Base-by-base conservation (phyloP, 2,797 vertebrate species). In the Gymnothorax javanicus region DNA sequence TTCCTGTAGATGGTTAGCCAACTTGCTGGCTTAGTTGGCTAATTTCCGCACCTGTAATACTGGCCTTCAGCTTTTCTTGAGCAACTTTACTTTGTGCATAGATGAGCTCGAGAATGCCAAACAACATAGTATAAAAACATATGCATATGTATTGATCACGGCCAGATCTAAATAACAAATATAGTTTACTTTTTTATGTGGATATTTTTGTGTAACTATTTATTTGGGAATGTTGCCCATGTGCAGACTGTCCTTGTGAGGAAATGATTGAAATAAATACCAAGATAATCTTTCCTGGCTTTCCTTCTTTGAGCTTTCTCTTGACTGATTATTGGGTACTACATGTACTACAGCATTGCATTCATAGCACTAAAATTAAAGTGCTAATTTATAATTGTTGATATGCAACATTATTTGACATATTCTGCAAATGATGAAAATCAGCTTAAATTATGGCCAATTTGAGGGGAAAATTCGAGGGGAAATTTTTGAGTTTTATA, bases 61-160 rank as follows among this genome's bases (percentile, higher is more conserved):
- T 90, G 69, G 92, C 92, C 90, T 85, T 93, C 93, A 94, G 94
- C 94, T 93, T 95, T 94, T 87, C 1, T 81, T 81, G 77, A 23
- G 52, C 56, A 56, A 81, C 94, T 91, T 91, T 89, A 91, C 92
- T 69, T 91, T 87, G 93, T 89, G 89, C 89, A 92, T 50, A 77
- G 73, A 91, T 88, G 88, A 89, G 89, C 77, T 17, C 91, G 91
- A 91, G 86, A 90, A 75, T 89, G 89, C 91, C 90, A 17, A 81
- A 33, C 56, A 81, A 54, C 52, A 50, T 23, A 81, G 25, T 93
- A 91, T 90, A 15, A 25, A n/a, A 88, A 81, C 56, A 56, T 81
- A 81, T 23, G 13, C 56, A 73, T 43, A 27, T 43, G 25, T 67
- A 20, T 75, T 56, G 33, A 54, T 81, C 23, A 81, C 6, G 83